Evolutionary conservation across 2,113 vertebrate species (phyloP).

Genomic region (Menura novaehollandiae): DNA sequence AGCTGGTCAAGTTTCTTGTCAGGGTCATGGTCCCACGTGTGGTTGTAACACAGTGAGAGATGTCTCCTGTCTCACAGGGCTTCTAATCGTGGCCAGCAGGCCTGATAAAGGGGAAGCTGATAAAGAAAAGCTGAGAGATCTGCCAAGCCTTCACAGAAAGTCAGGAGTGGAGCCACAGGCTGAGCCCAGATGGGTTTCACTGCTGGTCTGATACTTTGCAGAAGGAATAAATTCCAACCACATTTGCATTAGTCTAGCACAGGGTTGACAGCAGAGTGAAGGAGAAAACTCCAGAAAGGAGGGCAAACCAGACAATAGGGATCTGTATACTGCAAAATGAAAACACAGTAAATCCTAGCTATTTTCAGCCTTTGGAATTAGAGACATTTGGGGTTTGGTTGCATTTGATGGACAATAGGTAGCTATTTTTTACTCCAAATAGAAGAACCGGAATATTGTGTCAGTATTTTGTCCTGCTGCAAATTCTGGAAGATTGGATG

Average conservation of each 20-base stretch:
- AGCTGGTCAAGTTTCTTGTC: not conserved
- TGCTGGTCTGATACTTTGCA: not conserved
- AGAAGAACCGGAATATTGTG: not conserved
- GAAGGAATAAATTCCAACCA: not conserved
- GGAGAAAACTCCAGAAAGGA: not conserved
- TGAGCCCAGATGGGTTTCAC: not conserved
- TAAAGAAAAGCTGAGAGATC: not conserved
- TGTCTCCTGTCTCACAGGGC: not conserved
- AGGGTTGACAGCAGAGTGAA: accelerated
- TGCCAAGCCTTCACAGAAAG: not conserved
- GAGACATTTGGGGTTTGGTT: not conserved
- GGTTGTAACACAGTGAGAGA: not conserved
- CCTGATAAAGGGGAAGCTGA: not conserved
- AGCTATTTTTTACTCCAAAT: not conserved
- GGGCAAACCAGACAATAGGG: not conserved
- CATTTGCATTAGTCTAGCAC: not conserved
- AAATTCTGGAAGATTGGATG: not conserved
- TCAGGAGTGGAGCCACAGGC: not conserved
- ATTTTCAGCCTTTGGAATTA: not conserved
- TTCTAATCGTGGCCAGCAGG: accelerated
- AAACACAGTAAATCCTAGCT: not conserved
- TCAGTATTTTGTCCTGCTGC: not conserved
- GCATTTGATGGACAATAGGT: not conserved
- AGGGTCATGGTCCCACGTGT: no score
- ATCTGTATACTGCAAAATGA: accelerated